Percentiles rank a stretch among this genome's conserved stretches.
These are phyloP conservation scores for Azemiops feae DNA, from an alignment of 2,113 vertebrate genomes.

Conservation along the genomic window DNA sequence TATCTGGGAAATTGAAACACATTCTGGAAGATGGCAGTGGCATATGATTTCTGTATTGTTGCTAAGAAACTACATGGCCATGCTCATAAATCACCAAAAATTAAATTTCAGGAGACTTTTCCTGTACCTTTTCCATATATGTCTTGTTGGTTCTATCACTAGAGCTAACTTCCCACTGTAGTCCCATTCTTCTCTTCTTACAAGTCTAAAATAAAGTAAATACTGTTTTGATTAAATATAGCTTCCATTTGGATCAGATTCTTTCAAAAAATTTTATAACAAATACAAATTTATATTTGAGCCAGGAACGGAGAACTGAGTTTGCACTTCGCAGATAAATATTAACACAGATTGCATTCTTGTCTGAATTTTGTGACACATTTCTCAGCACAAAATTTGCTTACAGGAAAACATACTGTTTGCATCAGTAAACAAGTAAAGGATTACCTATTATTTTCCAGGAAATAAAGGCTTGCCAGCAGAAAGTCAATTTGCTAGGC, in stretches of 20 bases:
- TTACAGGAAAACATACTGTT: not conserved
- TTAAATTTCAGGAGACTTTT: not conserved
- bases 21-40: not conserved
- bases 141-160: not conserved
- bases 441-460: not conserved
- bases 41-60: not conserved
- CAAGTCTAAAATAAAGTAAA: not conserved
- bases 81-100: not conserved
- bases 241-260: not conserved
- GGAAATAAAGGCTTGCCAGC: not conserved
- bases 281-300: not conserved
- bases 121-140: not conserved
- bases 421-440: not conserved
- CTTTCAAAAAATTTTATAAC: not conserved
- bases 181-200: not conserved
- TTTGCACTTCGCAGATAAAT: not conserved
- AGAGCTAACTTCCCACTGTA: not conserved
- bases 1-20: not conserved
- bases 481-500: not conserved
- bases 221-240: not conserved
- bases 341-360: not conserved
- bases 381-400: not conserved
- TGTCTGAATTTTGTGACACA: not conserved
- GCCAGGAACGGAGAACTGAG: not conserved
- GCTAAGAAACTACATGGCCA: not conserved